phyloP scores from a whole-genome alignment of 1,140 invertebrate genomes.

The Thaumetopoea pityocampa region DNA sequence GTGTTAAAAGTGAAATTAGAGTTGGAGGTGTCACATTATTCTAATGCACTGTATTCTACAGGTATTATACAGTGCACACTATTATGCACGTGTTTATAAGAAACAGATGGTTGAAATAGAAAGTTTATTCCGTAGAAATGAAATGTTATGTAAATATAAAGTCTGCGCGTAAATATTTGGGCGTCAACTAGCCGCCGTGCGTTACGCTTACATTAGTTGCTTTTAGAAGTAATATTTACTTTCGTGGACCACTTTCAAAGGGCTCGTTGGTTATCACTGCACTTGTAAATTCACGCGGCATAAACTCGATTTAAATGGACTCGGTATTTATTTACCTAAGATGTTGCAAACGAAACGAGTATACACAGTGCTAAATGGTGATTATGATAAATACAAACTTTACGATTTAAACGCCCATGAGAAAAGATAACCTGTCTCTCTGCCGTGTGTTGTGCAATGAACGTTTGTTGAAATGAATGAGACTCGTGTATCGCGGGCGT shows the following conservation, averaged over 20 bases:
- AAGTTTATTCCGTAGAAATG: conserved; percentile 39
- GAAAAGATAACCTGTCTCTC: no score
- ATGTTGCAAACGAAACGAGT: no score
- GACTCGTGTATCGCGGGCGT: no score
- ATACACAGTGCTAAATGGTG: no score
- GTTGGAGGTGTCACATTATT: no score
- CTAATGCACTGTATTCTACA: conserved; percentile 1
- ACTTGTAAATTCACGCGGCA: conserved; percentile 15
- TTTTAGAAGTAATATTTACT: conserved; percentile 44
- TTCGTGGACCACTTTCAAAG: conserved; percentile 33
- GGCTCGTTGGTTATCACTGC: conserved; percentile 13
- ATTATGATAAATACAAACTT: no score
- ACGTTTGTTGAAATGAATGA: no score
- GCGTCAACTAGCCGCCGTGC: conserved; percentile 34
- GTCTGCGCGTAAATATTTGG: conserved; percentile 43
- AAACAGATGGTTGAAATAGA: conserved; percentile 28
- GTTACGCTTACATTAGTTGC: conserved; percentile 38
- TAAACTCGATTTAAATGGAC: conserved; percentile 14
- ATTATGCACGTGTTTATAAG: conserved; percentile 8
- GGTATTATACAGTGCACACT: not conserved
- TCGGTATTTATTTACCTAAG: conserved; percentile 13
- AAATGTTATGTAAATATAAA: conserved; percentile 50
- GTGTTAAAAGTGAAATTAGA: no score
- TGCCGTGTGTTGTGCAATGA: no score
- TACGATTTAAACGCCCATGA: no score